Evolutionary conservation across 2,888 invertebrate species (phyloP), one percentile per base, ranked within the genome.

Genomic region (Brachynemurus nebulosus): DNA sequence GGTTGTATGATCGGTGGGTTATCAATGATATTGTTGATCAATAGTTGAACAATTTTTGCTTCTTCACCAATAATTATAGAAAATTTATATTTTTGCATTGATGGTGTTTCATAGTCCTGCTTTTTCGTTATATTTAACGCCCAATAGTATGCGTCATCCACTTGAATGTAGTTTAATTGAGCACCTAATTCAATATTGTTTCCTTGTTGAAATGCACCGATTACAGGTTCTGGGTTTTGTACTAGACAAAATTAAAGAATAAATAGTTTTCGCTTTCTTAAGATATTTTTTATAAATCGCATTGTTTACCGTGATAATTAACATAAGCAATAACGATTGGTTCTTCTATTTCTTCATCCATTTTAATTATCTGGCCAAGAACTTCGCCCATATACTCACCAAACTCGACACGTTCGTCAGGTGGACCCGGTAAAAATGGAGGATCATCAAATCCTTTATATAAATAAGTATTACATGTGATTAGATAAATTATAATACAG

Each of bases 301-400:
- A 35, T 9, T 16, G 17, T 16, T 35, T 34, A 42, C 42, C 20
- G 16, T n/a, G n/a, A 35, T 42, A 42, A 20, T 42, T 42, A 21
- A 42, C 11, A 12, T 42, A 34, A n/a, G 42, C 42, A 20, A 42
- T 21, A 11, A 16, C 14, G 11, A 34, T 34, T n/a, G n/a, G 9
- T 20, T 20, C 20, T 7, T 19, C 35, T 11, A 42, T 42, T 12
- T 42, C 35, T 35, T 42, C 42, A 2, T 42, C 18, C 33, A 42
- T 34, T 11, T 5, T 14, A 9, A 42, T 33, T 14, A 8, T 7
- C 35, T 42, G 42, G 1, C 11, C 9, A 8, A 7, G 6, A 20
- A 7, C 5, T 9, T 20, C 12, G 11, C 7, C 34, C 11, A 6
- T 16, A 34, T 34, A 34, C 6, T n/a, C n/a, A 6, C 20, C 34